These are phyloP conservation scores for Lagria hirta DNA, from an alignment of 2,888 invertebrate genomes.

Conservation along the genomic window DNA sequence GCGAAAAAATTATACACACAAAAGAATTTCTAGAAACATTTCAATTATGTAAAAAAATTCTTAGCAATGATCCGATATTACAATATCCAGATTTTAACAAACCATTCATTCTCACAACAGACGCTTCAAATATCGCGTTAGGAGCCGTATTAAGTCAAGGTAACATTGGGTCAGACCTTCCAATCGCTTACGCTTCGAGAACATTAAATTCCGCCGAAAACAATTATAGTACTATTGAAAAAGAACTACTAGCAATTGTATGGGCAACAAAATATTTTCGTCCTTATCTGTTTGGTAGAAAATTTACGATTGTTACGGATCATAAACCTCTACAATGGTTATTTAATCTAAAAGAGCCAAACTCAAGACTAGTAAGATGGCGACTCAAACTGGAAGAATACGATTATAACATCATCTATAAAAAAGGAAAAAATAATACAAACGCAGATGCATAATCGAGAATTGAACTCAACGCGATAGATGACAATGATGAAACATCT, in stretches of 20 bases:
- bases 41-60: constrained; percentile 28
- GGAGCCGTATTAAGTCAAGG: constrained; percentile 34
- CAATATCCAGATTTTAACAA: constrained; percentile 35
- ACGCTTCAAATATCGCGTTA: constrained; percentile 31
- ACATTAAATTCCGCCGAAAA: constrained; percentile 1
- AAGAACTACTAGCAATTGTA: constrained; percentile 10
- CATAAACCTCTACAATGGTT: neutral
- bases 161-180: constrained; percentile 26
- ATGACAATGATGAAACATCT: no score
- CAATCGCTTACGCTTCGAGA: constrained; percentile 27
- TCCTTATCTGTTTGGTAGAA: constrained; percentile 8
- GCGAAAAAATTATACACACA: constrained; percentile 6
- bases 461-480: no score
- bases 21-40: constrained; percentile 27
- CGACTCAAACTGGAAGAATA: constrained; percentile 9
- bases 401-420: constrained; percentile 4
- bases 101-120: constrained; percentile 33
- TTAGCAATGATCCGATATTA: constrained; percentile 30
- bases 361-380: constrained; percentile 24
- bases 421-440: constrained; percentile 1
- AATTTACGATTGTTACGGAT: constrained; percentile 8
- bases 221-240: constrained; percentile 8
- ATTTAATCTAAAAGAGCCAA: constrained; percentile 18
- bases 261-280: constrained; percentile 7
- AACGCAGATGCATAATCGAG: constrained; percentile 11